These are phyloP conservation scores for Mormoops blainvillei DNA, from an alignment of 2,113 vertebrate species.

Conservation along the genomic window DNA sequence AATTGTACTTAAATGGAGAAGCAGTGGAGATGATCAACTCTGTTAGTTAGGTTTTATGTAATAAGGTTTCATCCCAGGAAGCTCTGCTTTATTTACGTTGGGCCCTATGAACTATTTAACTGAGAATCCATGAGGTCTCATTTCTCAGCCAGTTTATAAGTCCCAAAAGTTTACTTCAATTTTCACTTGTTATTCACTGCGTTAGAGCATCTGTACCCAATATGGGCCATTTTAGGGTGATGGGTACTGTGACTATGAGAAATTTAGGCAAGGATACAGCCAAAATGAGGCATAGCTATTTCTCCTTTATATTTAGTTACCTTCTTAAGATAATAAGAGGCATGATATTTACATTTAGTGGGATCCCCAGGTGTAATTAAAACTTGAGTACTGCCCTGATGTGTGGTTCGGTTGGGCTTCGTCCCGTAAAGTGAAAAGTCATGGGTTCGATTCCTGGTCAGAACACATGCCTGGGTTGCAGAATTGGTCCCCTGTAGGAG, in stretches of 20 bases:
- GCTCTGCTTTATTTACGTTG: neutral
- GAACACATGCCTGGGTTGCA: too few species aligned
- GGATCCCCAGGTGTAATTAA: neutral
- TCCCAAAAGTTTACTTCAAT: neutral
- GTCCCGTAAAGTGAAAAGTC: too few species aligned
- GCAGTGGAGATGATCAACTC: neutral
- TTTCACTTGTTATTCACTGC: neutral
- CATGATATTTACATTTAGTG: neutral
- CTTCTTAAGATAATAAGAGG: neutral
- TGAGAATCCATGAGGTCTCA: neutral
- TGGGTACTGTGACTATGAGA: neutral
- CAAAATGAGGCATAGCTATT: neutral
- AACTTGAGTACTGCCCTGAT: neutral
- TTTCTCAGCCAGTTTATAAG: neutral
- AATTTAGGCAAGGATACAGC: neutral
- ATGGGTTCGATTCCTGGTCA: too few species aligned
- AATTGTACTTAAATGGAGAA: neutral
- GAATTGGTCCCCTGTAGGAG: too few species aligned
- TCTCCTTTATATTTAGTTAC: neutral
- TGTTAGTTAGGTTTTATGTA: neutral
- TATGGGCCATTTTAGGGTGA: neutral
- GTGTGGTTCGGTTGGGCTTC: too few species aligned
- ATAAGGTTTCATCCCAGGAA: neutral
- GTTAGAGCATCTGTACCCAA: neutral
- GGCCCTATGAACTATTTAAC: neutral